A percentile compares a stretch with the other conserved stretches of the same genome.
These are phyloP conservation scores for Platynereis dumerilii DNA, from an alignment of 2,888 invertebrate genomes.

Conservation along the genomic window DNA sequence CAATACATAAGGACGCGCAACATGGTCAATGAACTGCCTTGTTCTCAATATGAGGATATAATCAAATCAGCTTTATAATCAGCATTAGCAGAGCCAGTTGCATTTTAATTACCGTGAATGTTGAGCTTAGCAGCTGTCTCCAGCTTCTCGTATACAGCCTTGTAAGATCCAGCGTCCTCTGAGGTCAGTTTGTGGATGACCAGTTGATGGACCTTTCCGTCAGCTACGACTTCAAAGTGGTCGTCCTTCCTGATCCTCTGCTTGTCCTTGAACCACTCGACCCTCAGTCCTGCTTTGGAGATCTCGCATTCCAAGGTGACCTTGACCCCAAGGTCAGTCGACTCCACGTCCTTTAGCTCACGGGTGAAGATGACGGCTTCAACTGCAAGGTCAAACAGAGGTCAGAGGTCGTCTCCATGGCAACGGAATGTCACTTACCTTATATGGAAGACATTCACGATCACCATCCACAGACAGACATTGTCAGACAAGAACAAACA, in stretches of 20 bases:
- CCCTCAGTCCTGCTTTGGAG: conserved; percentile 78
- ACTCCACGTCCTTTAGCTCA: conserved; percentile 51
- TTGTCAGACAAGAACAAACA: too few relatives aligned
- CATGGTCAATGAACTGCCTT: too few relatives aligned
- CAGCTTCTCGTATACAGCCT: conserved; percentile 43
- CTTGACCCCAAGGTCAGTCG: conserved; percentile 46
- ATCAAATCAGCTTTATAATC: too few relatives aligned
- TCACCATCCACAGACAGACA: too few relatives aligned
- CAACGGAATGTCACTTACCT: too few relatives aligned
- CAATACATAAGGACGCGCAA: too few relatives aligned
- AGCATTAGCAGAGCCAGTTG: too few relatives aligned
- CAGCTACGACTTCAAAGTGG: conserved; percentile 31
- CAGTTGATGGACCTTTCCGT: conserved; percentile 72
- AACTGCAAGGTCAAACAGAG: conserved; percentile 42
- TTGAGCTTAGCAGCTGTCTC: conserved; percentile 50
- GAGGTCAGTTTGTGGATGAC: conserved; percentile 80
- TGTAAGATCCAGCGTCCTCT: conserved; percentile 66
- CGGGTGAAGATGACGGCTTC: conserved; percentile 54
- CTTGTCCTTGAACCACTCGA: conserved; percentile 72
- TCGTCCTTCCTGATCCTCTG: conserved; percentile 30
- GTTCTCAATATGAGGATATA: too few relatives aligned
- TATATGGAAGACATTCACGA: too few relatives aligned
- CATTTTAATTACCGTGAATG: conserved; percentile 56
- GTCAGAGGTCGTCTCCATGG: too few relatives aligned
- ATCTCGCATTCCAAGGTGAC: conserved; percentile 77